These are phyloP conservation scores for Corynorhinus townsendii DNA, from an alignment of 2,113 vertebrate genomes.

Conservation along the genomic window DNA sequence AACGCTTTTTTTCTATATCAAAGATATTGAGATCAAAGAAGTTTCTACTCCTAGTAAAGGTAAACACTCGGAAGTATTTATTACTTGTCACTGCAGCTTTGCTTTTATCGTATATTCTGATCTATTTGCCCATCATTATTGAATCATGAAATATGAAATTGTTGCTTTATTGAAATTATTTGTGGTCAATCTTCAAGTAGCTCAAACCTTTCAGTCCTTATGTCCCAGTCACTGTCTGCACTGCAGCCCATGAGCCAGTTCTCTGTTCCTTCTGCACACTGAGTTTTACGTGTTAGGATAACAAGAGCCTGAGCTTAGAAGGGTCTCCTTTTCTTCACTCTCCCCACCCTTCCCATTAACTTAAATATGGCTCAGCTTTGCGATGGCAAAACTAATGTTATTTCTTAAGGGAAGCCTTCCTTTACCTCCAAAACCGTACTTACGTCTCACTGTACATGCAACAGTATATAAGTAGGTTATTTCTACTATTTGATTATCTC, in stretches of 20 bases:
- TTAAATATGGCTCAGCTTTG: background rate
- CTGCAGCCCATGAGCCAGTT: accelerated
- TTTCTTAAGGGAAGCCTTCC: background rate
- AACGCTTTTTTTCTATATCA: background rate
- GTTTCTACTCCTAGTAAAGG: background rate
- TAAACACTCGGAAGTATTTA: background rate
- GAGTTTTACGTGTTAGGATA: background rate
- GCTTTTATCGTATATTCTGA: background rate
- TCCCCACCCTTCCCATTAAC: background rate
- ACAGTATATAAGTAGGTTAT: background rate
- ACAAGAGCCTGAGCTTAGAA: background rate
- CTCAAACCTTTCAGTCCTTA: background rate
- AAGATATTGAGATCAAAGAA: background rate
- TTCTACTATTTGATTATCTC: background rate
- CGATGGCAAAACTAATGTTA: background rate
- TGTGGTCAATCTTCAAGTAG: background rate
- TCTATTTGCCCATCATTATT: background rate
- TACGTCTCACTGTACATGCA: background rate
- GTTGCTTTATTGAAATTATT: background rate
- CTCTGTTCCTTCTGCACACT: background rate
- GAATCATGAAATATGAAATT: background rate
- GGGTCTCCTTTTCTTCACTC: background rate
- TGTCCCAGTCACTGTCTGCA: background rate
- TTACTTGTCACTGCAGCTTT: background rate
- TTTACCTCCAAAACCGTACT: background rate